phyloP scores from a whole-genome alignment of 2,888 invertebrate genomes.

The Bedellia somnulentella region DNA sequence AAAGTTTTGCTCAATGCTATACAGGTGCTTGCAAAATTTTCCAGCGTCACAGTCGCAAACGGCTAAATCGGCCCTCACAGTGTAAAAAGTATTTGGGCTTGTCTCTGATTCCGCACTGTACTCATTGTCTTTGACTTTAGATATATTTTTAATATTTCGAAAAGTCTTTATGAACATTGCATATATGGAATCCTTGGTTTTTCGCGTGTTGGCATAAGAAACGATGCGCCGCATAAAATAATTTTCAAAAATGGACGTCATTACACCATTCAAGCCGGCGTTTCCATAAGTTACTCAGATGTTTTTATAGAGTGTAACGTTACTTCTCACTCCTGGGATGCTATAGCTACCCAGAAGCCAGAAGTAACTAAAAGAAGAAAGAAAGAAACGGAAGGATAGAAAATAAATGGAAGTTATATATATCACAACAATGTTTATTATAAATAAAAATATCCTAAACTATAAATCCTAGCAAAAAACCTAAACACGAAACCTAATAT shows the following conservation, averaged over 20 bases:
- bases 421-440: no score
- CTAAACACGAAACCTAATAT: no score
- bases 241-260: slow-evolving; percentile 9
- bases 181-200: slow-evolving; percentile 8
- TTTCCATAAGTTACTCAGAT: slow-evolving; percentile 9
- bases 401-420: no score
- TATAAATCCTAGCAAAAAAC: no score
- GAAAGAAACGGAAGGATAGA: no score
- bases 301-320: no score
- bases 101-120: slow-evolving; percentile 10
- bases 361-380: no score
- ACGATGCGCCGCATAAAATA: slow-evolving; percentile 6
- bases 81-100: slow-evolving; percentile 10
- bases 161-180: slow-evolving; percentile 9
- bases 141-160: slow-evolving; percentile 9
- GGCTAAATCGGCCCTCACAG: slow-evolving; percentile 7
- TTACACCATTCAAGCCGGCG: slow-evolving; percentile 10
- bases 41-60: slow-evolving; percentile 11
- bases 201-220: slow-evolving; percentile 7
- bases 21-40: slow-evolving; percentile 10
- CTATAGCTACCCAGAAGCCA: no score
- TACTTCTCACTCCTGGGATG: no score
- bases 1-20: slow-evolving; percentile 10
- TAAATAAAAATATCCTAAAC: no score
- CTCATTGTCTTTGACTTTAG: slow-evolving; percentile 9